phyloP scores from a whole-genome alignment of 2,113 vertebrate genomes.

The Hiodon alosoides region DNA sequence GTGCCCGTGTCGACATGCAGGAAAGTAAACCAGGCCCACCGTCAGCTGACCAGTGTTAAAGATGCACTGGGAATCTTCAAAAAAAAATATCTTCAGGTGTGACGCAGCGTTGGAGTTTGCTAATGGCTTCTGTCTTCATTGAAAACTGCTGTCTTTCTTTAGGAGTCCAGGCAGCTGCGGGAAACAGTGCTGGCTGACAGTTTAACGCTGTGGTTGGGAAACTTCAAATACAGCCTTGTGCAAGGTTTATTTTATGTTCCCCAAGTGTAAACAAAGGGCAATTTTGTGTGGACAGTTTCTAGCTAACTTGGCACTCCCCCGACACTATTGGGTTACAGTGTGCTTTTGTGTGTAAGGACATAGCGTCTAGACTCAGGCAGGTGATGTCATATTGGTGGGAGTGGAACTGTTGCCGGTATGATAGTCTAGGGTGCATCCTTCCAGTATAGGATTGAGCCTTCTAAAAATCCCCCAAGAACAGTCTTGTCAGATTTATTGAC shows the following conservation, averaged over 20 bases:
- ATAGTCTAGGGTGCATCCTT: constrained; percentile 26
- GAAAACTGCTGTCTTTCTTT: not conserved
- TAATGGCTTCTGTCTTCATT: not conserved
- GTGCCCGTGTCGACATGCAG: not conserved
- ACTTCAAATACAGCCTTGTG: constrained; percentile 25
- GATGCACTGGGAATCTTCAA: not conserved
- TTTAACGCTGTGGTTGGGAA: constrained; percentile 27
- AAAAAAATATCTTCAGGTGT: not conserved
- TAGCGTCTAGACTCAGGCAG: constrained; percentile 45
- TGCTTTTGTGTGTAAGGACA: constrained; percentile 44
- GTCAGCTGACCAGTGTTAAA: not conserved
- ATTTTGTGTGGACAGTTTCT: constrained; percentile 35
- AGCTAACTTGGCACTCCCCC: constrained; percentile 43
- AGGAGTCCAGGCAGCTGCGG: constrained; percentile 3
- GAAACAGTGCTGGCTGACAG: constrained; percentile 29
- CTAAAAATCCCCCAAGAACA: constrained; percentile 6
- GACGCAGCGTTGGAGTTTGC: not conserved
- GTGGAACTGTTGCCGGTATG: constrained; percentile 29
- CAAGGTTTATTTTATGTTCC: constrained; percentile 32
- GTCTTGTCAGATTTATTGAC: constrained; percentile 26
- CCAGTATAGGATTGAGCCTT: constrained; percentile 24
- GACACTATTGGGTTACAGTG: constrained; percentile 32
- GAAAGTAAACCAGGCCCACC: not conserved
- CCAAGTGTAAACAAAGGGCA: constrained; percentile 40
- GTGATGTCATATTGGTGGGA: constrained; percentile 50